phyloP scores from a whole-genome alignment of 2,888 invertebrate genomes.

The Cephus nigrinus region DNA sequence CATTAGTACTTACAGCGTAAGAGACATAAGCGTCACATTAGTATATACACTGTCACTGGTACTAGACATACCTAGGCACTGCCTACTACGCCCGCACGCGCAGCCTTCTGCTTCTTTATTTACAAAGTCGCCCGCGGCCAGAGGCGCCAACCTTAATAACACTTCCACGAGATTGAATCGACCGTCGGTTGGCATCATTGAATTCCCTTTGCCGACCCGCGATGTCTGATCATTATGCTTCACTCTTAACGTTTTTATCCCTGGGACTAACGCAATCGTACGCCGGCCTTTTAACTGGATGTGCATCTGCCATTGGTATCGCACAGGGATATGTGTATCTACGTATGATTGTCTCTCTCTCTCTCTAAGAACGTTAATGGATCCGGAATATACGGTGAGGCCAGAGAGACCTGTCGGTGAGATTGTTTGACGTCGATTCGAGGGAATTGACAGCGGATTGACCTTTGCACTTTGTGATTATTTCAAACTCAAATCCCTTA shows the following conservation, averaged over 20 bases:
- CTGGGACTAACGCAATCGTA: slow-evolving; percentile 3
- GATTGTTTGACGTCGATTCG: neutral
- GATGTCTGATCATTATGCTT: slow-evolving; percentile 1
- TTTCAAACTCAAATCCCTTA: neutral
- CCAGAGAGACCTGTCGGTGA: neutral
- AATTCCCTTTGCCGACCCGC: neutral
- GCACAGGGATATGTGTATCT: neutral
- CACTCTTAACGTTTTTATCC: slow-evolving; percentile 5
- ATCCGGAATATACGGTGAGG: neutral
- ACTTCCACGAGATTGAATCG: slow-evolving; percentile 4
- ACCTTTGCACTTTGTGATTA: neutral
- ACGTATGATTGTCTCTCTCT: neutral
- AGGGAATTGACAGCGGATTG: neutral
- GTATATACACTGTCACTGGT: neutral
- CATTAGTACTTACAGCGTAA: neutral
- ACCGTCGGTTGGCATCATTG: slow-evolving; percentile 4
- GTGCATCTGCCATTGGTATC: neutral
- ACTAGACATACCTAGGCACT: neutral
- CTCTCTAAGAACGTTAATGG: neutral
- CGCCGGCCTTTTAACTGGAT: neutral
- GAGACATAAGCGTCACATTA: neutral
- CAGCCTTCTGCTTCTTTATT: neutral
- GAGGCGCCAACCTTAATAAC: neutral
- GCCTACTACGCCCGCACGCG: neutral
- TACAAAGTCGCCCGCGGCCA: neutral